These are phyloP conservation scores for Phataginus tetradactyla DNA, from an alignment of 2,797 vertebrate genomes.

Conservation along the genomic window DNA sequence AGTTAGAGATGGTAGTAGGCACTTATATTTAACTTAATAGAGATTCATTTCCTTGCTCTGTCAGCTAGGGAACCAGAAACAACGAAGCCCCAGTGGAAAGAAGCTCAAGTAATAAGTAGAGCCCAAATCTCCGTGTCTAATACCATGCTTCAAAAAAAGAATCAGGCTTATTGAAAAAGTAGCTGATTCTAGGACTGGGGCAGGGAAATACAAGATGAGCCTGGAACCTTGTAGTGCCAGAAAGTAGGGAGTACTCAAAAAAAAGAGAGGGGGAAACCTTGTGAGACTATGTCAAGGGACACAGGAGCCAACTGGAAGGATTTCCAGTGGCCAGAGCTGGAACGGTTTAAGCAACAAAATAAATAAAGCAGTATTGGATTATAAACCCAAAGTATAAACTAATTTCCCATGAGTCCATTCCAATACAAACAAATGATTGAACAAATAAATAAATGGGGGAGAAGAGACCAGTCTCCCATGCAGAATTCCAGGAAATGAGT, in stretches of 20 bases:
- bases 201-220: neutral
- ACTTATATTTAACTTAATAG: neutral
- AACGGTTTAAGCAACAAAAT: neutral
- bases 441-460: neutral
- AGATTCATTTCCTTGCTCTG: neutral
- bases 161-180: neutral
- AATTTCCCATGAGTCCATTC: neutral
- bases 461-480: neutral
- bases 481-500: neutral
- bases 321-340: neutral
- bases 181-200: neutral
- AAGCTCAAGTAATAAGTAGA: neutral
- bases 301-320: neutral
- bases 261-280: neutral
- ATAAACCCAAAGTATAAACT: constrained; percentile 3
- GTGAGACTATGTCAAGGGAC: neutral
- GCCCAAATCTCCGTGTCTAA: neutral
- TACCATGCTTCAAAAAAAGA: neutral
- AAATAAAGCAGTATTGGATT: neutral
- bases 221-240: neutral
- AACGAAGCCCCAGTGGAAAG: neutral
- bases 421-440: neutral
- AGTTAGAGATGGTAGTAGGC: neutral
- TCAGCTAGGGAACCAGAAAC: neutral
- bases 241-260: neutral